phyloP scores from a whole-genome alignment of 2,888 invertebrate genomes.

The Perdita meconis region DNA sequence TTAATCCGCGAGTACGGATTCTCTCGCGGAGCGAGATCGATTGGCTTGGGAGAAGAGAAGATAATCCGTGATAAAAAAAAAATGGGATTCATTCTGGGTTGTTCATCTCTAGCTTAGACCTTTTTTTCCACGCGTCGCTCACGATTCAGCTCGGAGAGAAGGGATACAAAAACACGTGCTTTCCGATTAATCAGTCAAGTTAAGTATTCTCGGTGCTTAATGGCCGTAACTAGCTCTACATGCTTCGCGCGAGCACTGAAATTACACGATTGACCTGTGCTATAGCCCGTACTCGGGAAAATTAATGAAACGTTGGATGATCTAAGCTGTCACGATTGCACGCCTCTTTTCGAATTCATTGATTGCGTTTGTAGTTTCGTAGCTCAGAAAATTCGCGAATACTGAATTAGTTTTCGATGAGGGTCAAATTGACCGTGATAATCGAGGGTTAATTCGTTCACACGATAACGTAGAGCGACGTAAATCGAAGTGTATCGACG shows the following conservation, averaged over 20 bases:
- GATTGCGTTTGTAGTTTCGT: not conserved
- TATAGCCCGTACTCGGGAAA: conserved; percentile 36
- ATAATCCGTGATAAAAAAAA: conserved; percentile 32
- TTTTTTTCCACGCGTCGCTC: conserved; percentile 25
- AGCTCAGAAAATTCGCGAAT: not conserved
- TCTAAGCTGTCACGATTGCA: conserved; percentile 44
- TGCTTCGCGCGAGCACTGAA: conserved; percentile 57
- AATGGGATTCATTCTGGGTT: not conserved
- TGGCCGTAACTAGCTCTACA: conserved; percentile 62
- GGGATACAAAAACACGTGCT: conserved; percentile 44
- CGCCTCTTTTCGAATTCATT: conserved; percentile 19
- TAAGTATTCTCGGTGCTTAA: conserved; percentile 61
- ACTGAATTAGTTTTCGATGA: not conserved
- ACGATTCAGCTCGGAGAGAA: not conserved
- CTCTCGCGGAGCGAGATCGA: conserved; percentile 6
- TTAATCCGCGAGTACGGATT: not conserved
- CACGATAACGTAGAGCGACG: not conserved
- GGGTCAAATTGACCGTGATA: not conserved
- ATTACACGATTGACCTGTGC: conserved; percentile 65
- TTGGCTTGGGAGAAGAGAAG: not conserved
- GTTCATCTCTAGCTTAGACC: conserved; percentile 17
- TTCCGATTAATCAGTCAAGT: conserved; percentile 70
- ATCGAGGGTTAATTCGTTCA: not conserved
- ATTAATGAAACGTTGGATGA: conserved; percentile 57
- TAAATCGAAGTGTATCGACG: conserved; percentile 23